Conservation (phyloP, 1,140 invertebrate species). For the Brachionus rotundiformis region DNA sequence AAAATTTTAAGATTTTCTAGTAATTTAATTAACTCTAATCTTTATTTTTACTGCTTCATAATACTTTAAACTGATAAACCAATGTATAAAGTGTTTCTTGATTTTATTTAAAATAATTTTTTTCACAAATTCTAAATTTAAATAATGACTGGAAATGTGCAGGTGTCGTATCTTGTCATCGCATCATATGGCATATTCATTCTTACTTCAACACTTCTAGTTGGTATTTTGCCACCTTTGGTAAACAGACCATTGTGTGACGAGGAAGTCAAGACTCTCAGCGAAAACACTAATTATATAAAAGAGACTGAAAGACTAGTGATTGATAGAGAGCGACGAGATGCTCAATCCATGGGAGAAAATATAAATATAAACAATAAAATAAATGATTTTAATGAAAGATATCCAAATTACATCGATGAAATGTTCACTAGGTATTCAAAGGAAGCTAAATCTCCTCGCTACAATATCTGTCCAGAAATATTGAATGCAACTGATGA, state of each 20-base stretch:
- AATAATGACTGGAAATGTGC: background rate
- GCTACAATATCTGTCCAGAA: constrained; percentile 19
- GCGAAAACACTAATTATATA: background rate
- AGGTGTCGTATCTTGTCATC: constrained; percentile 24
- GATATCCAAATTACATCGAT: background rate
- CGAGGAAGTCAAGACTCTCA: background rate
- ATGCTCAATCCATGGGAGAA: background rate
- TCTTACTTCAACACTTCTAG: background rate
- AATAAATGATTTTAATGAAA: background rate
- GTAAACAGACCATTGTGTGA: constrained; percentile 36
- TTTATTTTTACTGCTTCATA: background rate
- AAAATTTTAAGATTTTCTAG: background rate
- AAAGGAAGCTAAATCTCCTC: background rate
- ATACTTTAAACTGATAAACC: background rate
- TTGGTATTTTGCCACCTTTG: constrained; percentile 39
- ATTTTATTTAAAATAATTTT: background rate
- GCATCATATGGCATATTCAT: constrained; percentile 2
- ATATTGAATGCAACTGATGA: background rate
- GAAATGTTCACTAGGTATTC: background rate
- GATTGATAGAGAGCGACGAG: background rate
- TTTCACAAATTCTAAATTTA: background rate
- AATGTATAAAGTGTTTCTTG: background rate
- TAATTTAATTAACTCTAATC: background rate
- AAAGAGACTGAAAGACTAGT: background rate
- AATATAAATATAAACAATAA: background rate